A percentile compares a stretch with the other conserved stretches of the same genome.
Conservation (phyloP, 2,113 vertebrate species). For the Pangasianodon gigas region DNA sequence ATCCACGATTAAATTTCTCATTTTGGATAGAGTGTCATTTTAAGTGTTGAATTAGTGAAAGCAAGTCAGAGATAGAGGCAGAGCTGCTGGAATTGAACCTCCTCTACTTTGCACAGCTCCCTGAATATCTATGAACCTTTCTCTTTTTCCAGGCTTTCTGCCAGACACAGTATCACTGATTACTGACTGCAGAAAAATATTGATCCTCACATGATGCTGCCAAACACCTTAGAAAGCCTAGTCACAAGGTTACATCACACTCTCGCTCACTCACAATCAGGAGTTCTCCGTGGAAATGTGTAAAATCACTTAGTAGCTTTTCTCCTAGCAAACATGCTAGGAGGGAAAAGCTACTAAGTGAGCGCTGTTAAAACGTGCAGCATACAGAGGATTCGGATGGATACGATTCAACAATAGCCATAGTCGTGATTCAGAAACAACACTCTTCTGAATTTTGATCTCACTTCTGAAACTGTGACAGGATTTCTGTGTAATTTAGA, state of each 20-base stretch:
- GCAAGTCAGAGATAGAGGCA: slow-evolving; percentile 6
- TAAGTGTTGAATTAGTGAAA: slow-evolving; percentile 55
- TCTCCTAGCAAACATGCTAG: not conserved
- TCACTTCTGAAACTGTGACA: not conserved
- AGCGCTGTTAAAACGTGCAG: too few species aligned
- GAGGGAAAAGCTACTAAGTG: not conserved
- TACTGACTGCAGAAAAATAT: not conserved
- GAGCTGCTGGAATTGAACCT: not conserved
- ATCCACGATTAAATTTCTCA: too few species aligned
- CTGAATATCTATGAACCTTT: not conserved
- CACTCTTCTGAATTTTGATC: not conserved
- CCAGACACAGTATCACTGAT: slow-evolving; percentile 12
- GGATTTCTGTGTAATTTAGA: not conserved
- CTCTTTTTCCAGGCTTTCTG: not conserved
- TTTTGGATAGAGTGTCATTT: slow-evolving; percentile 3
- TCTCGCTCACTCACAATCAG: not conserved
- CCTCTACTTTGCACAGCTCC: not conserved
- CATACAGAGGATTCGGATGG: too few species aligned
- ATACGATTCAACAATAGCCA: too few species aligned
- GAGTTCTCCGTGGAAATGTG: not conserved
- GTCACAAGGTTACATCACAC: slow-evolving; percentile 60
- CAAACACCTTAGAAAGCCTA: slow-evolving; percentile 49
- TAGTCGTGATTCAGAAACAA: not conserved
- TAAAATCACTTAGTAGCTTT: not conserved
- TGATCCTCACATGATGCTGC: slow-evolving; percentile 62